A percentile compares a stretch with the other conserved stretches of the same genome.
phyloP scores from a whole-genome alignment of 2,797 vertebrate species.

The Muscicapa striata region DNA sequence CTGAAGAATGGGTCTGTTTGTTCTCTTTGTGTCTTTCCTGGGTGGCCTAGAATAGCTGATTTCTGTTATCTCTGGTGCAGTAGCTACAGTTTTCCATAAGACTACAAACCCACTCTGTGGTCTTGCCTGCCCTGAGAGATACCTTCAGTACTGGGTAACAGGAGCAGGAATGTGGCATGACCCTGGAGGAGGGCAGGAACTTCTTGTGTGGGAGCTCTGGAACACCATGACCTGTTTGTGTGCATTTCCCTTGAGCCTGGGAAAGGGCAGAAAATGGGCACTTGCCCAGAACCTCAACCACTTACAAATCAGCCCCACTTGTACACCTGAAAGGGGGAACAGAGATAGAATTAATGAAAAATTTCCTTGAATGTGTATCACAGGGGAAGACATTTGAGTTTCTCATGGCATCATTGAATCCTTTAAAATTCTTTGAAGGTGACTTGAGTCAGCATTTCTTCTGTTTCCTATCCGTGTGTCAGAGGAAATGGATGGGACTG shows the following conservation, averaged over 20 bases:
- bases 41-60: neutral
- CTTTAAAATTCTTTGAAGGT: neutral
- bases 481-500: slow-evolving; percentile 11
- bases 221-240: fast-evolving
- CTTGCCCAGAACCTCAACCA: neutral
- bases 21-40: neutral
- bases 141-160: neutral
- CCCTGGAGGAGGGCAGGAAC: neutral
- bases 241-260: neutral
- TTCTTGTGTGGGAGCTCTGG: neutral
- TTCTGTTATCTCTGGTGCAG: neutral
- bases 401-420: neutral
- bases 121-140: neutral
- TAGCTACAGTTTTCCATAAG: neutral
- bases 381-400: neutral
- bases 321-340: neutral
- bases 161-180: neutral
- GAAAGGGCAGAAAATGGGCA: neutral
- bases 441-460: neutral
- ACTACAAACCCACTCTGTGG: neutral
- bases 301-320: neutral
- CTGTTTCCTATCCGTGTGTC: neutral
- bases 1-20: neutral
- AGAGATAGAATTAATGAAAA: neutral
- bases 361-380: neutral